A percentile compares a stretch with the other conserved stretches of the same genome.
These are phyloP conservation scores for Aphaenogaster floridana DNA, from an alignment of 1,140 invertebrate genomes.

Conservation along the genomic window DNA sequence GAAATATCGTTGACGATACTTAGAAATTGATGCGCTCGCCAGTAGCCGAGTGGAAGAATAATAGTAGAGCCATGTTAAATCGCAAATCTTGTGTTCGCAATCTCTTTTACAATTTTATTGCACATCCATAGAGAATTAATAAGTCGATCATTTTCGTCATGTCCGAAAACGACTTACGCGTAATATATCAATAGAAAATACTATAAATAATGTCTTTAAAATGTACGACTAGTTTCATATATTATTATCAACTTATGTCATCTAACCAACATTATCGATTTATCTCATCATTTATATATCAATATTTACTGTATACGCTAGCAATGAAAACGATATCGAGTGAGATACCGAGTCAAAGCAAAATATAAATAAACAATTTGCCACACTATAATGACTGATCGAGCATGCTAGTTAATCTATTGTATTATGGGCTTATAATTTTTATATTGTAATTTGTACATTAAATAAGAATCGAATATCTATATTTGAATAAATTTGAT, in stretches of 20 bases:
- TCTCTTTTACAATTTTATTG: conserved; percentile 55
- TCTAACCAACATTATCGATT: neutral
- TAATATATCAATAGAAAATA: neutral
- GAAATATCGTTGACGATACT: conserved; percentile 61
- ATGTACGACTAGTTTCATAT: neutral
- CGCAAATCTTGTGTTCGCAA: conserved; percentile 10
- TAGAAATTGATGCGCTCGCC: conserved; percentile 15
- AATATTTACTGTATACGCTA: neutral
- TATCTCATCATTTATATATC: neutral
- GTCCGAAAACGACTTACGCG: neutral
- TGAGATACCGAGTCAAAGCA: neutral
- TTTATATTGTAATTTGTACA: neutral
- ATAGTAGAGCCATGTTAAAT: neutral
- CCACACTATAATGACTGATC: neutral
- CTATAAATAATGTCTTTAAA: neutral
- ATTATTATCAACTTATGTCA: neutral
- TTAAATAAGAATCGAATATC: conserved; percentile 10
- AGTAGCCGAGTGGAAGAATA: conserved; percentile 9
- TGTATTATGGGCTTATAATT: neutral
- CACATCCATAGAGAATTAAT: neutral
- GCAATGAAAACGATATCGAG: neutral
- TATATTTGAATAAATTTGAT: neutral
- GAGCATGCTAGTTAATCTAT: neutral
- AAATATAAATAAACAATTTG: neutral
- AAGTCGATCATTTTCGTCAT: conserved; percentile 9